phyloP scores from a whole-genome alignment of 2,888 invertebrate species.

The Seira ritae region DNA sequence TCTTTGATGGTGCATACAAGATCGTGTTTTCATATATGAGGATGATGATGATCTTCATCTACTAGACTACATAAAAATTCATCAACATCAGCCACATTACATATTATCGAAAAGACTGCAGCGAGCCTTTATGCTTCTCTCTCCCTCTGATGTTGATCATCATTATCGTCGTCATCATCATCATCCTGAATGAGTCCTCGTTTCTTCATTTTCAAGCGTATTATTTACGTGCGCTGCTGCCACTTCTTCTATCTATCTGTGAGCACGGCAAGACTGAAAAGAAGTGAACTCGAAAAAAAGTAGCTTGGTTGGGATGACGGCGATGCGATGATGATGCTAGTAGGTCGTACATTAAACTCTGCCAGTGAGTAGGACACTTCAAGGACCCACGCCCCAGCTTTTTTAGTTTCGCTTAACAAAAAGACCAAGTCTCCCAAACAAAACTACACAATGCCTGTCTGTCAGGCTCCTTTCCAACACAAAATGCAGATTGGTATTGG shows the following conservation, averaged over 20 bases:
- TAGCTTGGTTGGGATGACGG: background rate
- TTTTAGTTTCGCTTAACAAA: slow-evolving; percentile 14
- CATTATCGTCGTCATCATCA: slow-evolving; percentile 16
- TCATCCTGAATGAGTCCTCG: slow-evolving; percentile 51
- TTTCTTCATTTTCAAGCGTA: slow-evolving; percentile 45
- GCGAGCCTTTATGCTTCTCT: background rate
- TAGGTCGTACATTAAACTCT: slow-evolving; percentile 60
- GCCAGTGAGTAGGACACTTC: slow-evolving; percentile 57
- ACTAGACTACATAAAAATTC: slow-evolving; percentile 8
- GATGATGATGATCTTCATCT: slow-evolving; percentile 1
- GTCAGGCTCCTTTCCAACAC: slow-evolving; percentile 8
- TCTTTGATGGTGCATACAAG: slow-evolving; percentile 39
- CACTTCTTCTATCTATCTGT: background rate
- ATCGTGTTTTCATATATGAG: slow-evolving; percentile 13
- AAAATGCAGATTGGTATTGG: background rate
- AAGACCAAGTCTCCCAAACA: background rate
- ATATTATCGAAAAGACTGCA: background rate
- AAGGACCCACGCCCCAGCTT: slow-evolving; percentile 56
- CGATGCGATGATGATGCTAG: slow-evolving; percentile 16
- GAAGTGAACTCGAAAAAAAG: background rate
- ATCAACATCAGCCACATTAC: slow-evolving; percentile 1
- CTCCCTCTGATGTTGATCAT: slow-evolving; percentile 12
- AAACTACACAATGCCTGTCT: slow-evolving; percentile 8
- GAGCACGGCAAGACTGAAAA: slow-evolving; percentile 6
- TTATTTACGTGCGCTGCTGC: slow-evolving; percentile 30